Percentiles rank a stretch among this genome's conserved stretches.
phyloP scores from a whole-genome alignment of 2,797 vertebrate genomes.

The Simalia tracyae region DNA sequence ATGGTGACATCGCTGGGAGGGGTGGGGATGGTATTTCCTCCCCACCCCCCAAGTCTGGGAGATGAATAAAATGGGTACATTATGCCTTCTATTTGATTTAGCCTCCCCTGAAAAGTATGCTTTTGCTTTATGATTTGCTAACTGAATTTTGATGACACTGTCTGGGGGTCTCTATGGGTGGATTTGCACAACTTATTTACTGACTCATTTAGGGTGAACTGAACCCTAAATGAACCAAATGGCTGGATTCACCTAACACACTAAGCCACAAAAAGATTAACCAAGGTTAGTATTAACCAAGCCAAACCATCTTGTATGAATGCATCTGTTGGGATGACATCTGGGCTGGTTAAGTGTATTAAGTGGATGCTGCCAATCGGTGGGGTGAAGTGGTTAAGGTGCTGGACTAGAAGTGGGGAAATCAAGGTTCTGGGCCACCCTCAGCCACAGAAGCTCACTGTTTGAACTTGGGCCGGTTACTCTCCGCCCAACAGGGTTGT shows the following conservation, averaged over 20 bases:
- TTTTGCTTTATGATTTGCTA: neutral
- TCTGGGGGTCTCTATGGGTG: neutral
- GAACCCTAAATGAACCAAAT: neutral
- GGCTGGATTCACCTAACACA: neutral
- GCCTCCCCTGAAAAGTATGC: neutral
- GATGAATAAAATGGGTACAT: neutral
- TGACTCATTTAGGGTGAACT: neutral
- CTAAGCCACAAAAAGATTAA: neutral
- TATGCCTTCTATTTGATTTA: neutral
- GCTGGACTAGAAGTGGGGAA: too few relatives aligned
- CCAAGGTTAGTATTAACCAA: neutral
- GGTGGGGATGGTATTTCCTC: neutral
- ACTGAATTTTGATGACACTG: neutral
- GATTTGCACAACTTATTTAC: neutral
- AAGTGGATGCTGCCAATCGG: neutral
- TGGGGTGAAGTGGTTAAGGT: neutral
- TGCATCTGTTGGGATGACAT: neutral
- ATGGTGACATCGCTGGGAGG: neutral
- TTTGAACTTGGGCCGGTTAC: too few relatives aligned
- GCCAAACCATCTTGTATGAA: neutral
- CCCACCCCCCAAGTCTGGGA: neutral
- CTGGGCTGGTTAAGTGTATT: neutral
- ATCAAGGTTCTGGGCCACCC: too few relatives aligned
- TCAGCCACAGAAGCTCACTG: too few relatives aligned
- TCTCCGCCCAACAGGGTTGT: too few relatives aligned